phyloP scores from a whole-genome alignment of 2,797 vertebrate species.

The Pangasius sanitwongsei region DNA sequence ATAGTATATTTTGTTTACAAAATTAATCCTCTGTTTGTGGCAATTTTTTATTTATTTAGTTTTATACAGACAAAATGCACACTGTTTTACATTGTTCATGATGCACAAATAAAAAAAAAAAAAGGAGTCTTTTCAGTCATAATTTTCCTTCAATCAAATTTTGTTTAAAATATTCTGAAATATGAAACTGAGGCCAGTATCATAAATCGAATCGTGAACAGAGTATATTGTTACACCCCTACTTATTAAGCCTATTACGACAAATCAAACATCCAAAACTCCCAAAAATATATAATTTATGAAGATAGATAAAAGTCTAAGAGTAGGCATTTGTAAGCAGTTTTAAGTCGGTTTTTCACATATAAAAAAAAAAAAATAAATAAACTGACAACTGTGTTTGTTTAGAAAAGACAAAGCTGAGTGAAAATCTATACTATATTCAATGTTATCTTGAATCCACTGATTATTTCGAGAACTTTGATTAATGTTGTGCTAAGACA shows the following conservation, averaged over 20 bases:
- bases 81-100: not conserved
- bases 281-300: not conserved
- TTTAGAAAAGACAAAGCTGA: not conserved
- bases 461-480: not conserved
- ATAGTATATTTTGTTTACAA: not conserved
- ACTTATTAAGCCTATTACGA: not conserved
- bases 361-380: too few species aligned
- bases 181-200: not conserved
- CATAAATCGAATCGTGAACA: not conserved
- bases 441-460: not conserved
- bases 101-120: not conserved
- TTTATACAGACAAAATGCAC: not conserved
- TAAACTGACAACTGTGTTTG: not conserved
- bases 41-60: not conserved
- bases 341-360: not conserved
- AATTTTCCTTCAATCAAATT: not conserved
- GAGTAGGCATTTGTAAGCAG: not conserved
- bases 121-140: not conserved
- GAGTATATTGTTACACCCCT: too few species aligned
- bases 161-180: not conserved
- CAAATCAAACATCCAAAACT: not conserved
- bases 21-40: not conserved
- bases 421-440: not conserved
- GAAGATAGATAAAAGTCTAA: not conserved
- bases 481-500: not conserved